Evolutionary conservation across 2,797 vertebrate genomes (phyloP).

Genomic region (Rhinophrynus dorsalis): DNA sequence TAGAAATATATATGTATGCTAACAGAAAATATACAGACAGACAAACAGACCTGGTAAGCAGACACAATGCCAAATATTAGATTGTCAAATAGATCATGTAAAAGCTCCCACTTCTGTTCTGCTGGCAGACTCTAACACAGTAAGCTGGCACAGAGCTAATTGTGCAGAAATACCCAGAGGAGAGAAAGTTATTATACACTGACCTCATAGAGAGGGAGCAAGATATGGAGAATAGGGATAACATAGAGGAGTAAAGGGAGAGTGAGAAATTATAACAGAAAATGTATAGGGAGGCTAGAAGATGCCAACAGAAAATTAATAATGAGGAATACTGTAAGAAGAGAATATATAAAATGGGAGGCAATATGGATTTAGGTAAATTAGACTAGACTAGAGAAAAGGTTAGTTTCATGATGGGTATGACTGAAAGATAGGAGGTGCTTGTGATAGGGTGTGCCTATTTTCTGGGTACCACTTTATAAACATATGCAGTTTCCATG

Average conservation of each 20-base stretch:
- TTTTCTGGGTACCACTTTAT: slow-evolving; percentile 58
- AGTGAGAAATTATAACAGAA: background rate
- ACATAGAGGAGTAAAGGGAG: background rate
- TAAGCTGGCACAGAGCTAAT: slow-evolving; percentile 8
- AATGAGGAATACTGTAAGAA: background rate
- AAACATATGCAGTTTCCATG: slow-evolving; percentile 88
- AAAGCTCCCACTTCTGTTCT: background rate
- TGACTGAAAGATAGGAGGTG: background rate
- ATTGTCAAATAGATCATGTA: background rate
- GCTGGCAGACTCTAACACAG: background rate
- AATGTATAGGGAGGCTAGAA: background rate
- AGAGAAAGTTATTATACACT: slow-evolving; percentile 13
- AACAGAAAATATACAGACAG: background rate
- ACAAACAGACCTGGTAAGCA: background rate
- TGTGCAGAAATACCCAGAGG: slow-evolving; percentile 28
- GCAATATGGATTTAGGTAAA: background rate
- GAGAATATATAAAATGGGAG: background rate
- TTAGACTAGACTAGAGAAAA: background rate
- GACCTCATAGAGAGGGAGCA: slow-evolving; percentile 6
- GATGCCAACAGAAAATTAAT: background rate
- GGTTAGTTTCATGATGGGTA: background rate
- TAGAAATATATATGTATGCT: no score
- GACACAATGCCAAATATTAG: background rate
- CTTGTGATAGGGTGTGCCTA: slow-evolving; percentile 6
- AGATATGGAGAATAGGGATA: background rate